Percentiles rank a stretch among this genome's conserved stretches.
phyloP scores from a whole-genome alignment of 2,888 invertebrate species.

The Isoperla grammatica region DNA sequence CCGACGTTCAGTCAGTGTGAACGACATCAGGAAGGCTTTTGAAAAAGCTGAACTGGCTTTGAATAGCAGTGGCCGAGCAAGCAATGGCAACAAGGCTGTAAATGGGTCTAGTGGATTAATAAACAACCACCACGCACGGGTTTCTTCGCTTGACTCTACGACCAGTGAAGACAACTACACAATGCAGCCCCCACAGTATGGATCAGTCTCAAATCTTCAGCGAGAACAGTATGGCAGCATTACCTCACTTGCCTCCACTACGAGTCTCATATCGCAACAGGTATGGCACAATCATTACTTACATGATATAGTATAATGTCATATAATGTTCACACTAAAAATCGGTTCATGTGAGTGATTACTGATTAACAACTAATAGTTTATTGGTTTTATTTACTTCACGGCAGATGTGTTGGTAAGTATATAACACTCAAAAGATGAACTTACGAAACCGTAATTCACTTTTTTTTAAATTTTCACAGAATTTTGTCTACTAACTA shows the following conservation, averaged over 20 bases:
- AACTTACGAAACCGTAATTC: too few relatives aligned
- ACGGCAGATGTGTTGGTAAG: too few relatives aligned
- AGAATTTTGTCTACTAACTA: too few relatives aligned
- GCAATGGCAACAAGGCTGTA: constrained; percentile 23
- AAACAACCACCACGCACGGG: constrained; percentile 42
- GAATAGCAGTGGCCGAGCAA: constrained; percentile 28
- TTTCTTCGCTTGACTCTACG: constrained; percentile 51
- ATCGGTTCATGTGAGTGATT: too few relatives aligned
- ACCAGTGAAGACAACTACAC: constrained; percentile 45
- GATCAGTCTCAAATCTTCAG: constrained; percentile 39
- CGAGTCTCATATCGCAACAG: constrained; percentile 53
- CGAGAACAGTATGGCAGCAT: constrained; percentile 51
- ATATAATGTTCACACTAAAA: neutral
- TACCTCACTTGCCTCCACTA: constrained; percentile 52
- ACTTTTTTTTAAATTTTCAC: too few relatives aligned
- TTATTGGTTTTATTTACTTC: too few relatives aligned
- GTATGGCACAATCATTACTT: too few relatives aligned
- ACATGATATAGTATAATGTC: too few relatives aligned
- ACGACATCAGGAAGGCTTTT: constrained; percentile 54
- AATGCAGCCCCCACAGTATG: constrained; percentile 37
- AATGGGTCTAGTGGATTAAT: constrained; percentile 24
- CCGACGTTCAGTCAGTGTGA: constrained; percentile 46
- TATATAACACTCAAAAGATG: too few relatives aligned
- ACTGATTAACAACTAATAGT: too few relatives aligned
- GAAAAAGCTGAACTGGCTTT: constrained; percentile 44